Base-by-base conservation (phyloP, 2,888 invertebrate species). In the Harpagoxenus sublaevis region DNA sequence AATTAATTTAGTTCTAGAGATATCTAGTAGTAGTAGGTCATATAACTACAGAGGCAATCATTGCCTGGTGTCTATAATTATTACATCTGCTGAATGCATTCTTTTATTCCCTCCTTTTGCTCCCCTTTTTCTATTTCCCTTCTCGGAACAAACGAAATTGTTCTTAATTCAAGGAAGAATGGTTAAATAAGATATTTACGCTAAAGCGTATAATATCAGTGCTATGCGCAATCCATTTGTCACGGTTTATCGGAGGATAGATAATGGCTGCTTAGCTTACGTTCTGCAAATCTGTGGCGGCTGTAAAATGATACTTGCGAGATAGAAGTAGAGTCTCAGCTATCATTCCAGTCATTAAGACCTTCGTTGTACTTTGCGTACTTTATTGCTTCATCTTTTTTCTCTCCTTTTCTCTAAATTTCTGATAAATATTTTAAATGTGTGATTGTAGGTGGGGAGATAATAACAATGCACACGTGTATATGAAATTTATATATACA, bases 81-180 rank as follows among this genome's bases (percentile, higher is more conserved):
- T 62, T 74, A 45, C 45, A 42, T 74, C 45, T 31, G n/a, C 31
- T 62, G 74, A 62, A 45, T n/a, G 15, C 1, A 53, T 18, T 53
- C 63, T 51, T 31, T 39, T 42, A 12, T 48, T 45, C 31, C 62
- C 35, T 31, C 31, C 23, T 23, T 23, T 23, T 23, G 23, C 23
- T 23, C 23, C 23, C 3, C 45, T 3, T 45, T 2, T 48, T 3
- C 18, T 65, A n/a, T 62, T n/a, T 18, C 18, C 74, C 51, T 66
- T 60, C 0, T 31, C 18, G 4, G 18, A 62, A 35, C 28, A 15
- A 6, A 57, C 28, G 2, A 66, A 48, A 18, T 48, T 18, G 15
- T 62, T 28, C 15, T 31, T 12, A 39, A 23, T 15, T 55, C 18
- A 18, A 73, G 15, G 4, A 39, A 23, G 23, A 57, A 73, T 3